phyloP scores from a whole-genome alignment of 1,140 invertebrate species.

The Brachionus rubens region DNA sequence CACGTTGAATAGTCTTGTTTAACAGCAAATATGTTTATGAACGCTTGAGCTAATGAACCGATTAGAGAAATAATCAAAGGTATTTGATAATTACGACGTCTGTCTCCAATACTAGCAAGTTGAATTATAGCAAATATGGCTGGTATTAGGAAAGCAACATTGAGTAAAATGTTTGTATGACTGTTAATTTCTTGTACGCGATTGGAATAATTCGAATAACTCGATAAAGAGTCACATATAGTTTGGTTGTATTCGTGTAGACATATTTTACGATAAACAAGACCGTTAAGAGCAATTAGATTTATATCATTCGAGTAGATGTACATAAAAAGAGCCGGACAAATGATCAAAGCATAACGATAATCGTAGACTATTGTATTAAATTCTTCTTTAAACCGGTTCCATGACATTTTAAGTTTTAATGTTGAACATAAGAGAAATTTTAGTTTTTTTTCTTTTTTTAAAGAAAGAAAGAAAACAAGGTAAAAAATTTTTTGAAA shows the following conservation, averaged over 20 bases:
- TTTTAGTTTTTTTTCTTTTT: too few species aligned
- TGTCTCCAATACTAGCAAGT: conserved; percentile 18
- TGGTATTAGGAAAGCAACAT: conserved; percentile 21
- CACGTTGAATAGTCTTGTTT: background rate
- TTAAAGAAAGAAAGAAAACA: background rate
- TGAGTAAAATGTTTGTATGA: background rate
- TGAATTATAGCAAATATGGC: conserved; percentile 39
- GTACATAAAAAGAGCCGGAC: conserved; percentile 39
- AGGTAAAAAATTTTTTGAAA: background rate
- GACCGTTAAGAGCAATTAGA: conserved; percentile 3
- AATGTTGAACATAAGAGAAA: background rate
- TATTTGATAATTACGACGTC: conserved; percentile 21
- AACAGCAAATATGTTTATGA: conserved; percentile 34
- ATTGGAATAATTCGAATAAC: background rate
- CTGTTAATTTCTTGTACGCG: conserved; percentile 29
- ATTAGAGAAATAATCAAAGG: conserved; percentile 3
- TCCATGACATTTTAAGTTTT: background rate
- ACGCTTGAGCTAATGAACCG: conserved; percentile 22
- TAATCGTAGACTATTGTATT: conserved; percentile 5
- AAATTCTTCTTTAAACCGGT: conserved; percentile 10
- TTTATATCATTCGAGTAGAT: conserved; percentile 44
- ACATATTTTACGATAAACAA: conserved; percentile 34
- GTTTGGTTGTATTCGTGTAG: conserved; percentile 19
- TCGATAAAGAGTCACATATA: background rate
- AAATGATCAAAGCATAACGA: conserved; percentile 11